Percentiles rank a stretch among this genome's conserved stretches.
Evolutionary conservation across 1,140 invertebrate genomes (phyloP).

Genomic region (Popillia japonica): DNA sequence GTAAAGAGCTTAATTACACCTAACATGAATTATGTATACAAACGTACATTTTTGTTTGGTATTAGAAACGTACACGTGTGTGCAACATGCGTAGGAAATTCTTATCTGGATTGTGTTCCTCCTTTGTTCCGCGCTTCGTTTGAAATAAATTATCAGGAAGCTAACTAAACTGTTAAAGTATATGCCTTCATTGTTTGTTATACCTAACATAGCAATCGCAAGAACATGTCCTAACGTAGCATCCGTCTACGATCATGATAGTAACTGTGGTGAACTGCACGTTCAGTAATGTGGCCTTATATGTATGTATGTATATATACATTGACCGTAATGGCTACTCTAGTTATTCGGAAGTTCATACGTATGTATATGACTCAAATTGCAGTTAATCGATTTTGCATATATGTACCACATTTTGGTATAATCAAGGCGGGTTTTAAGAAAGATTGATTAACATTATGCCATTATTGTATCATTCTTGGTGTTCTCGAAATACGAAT

Average conservation of each 20-base stretch:
- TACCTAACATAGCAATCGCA: constrained; percentile 1
- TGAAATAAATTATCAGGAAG: constrained; percentile 7
- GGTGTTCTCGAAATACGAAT: too few species aligned
- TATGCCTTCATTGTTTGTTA: background rate
- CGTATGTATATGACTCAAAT: too few species aligned
- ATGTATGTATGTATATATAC: background rate
- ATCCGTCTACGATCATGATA: background rate
- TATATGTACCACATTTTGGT: too few species aligned
- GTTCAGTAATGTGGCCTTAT: background rate
- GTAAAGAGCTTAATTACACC: background rate
- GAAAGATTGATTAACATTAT: too few species aligned
- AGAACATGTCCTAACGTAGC: background rate
- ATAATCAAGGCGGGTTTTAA: too few species aligned
- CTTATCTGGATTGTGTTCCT: background rate
- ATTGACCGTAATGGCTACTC: too few species aligned
- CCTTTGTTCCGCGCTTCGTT: background rate
- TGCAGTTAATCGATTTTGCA: too few species aligned
- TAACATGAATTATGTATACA: background rate
- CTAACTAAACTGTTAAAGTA: constrained; percentile 5
- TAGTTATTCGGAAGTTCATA: too few species aligned
- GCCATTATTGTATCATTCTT: too few species aligned
- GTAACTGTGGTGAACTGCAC: background rate
- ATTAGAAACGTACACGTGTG: constrained; percentile 4
- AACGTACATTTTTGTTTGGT: background rate
- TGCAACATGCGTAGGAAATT: background rate